phyloP scores from a whole-genome alignment of 2,797 vertebrate genomes.

The Thaleichthys pacificus region DNA sequence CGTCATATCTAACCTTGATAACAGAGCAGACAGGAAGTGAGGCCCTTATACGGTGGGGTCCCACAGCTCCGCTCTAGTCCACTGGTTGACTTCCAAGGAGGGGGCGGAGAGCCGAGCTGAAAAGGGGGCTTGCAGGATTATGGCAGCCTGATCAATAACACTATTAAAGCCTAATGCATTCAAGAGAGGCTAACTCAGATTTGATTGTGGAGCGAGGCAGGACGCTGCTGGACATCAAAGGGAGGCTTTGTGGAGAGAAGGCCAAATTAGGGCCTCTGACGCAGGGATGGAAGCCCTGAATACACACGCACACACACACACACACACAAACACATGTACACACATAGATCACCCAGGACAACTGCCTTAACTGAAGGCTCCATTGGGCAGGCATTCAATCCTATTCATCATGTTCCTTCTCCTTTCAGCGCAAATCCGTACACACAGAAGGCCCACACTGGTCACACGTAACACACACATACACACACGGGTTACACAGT shows the following conservation, averaged over 20 bases:
- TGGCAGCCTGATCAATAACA: slow-evolving; percentile 72
- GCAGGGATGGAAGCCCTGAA: slow-evolving; percentile 58
- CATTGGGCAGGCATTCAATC: slow-evolving; percentile 61
- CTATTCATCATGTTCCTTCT: slow-evolving; percentile 61
- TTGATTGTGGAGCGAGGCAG: slow-evolving; percentile 73
- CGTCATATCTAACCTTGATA: neutral
- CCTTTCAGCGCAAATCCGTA: slow-evolving; percentile 48
- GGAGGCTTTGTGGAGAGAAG: slow-evolving; percentile 73
- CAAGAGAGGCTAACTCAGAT: slow-evolving; percentile 66
- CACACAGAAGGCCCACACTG: slow-evolving; percentile 6
- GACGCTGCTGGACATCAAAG: slow-evolving; percentile 78
- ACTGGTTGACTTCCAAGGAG: slow-evolving; percentile 64
- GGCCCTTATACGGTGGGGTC: neutral
- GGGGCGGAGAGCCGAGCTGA: neutral
- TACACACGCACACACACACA: neutral
- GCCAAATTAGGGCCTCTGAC: slow-evolving; percentile 75
- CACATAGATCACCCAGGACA: slow-evolving; percentile 31
- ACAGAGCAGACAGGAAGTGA: neutral
- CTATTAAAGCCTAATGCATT: slow-evolving; percentile 76
- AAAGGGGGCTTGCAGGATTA: slow-evolving; percentile 51
- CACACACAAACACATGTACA: slow-evolving; percentile 25
- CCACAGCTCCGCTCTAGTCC: slow-evolving; percentile 50
- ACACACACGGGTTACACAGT: neutral
- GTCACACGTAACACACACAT: slow-evolving; percentile 2
- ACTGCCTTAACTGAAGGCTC: slow-evolving; percentile 48